A percentile compares a stretch with the other conserved stretches of the same genome.
Conservation (phyloP, 2,888 invertebrate species). For the Sphaerophoria taeniata region DNA sequence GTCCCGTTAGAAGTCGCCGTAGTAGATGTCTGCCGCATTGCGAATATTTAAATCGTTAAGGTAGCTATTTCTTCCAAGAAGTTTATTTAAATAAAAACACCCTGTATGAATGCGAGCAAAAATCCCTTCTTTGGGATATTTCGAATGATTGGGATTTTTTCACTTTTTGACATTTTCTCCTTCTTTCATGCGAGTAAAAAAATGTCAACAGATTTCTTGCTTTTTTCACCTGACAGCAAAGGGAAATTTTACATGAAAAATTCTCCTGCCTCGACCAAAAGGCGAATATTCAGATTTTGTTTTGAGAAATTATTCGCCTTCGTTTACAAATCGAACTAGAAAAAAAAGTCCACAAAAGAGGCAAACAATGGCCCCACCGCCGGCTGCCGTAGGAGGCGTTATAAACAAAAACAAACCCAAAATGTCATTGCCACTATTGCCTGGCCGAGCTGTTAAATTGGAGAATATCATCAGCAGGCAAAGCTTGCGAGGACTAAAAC, state of each 20-base stretch:
- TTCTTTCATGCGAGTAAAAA: slow-evolving; percentile 22
- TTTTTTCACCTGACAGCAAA: slow-evolving; percentile 59
- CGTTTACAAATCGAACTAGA: slow-evolving; percentile 60
- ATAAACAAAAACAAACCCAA: slow-evolving; percentile 72
- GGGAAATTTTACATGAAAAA: slow-evolving; percentile 71
- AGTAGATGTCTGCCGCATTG: too few relatives aligned
- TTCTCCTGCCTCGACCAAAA: slow-evolving; percentile 56
- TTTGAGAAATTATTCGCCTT: slow-evolving; percentile 71
- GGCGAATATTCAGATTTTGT: slow-evolving; percentile 65
- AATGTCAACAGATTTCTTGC: slow-evolving; percentile 29
- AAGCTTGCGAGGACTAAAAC: slow-evolving; percentile 86
- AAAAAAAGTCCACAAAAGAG: slow-evolving; percentile 42
- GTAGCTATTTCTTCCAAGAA: too few relatives aligned
- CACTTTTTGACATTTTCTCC: slow-evolving; percentile 60
- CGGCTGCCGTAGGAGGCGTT: slow-evolving; percentile 46
- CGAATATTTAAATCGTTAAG: too few relatives aligned
- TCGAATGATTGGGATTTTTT: slow-evolving; percentile 5
- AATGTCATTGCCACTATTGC: slow-evolving; percentile 50
- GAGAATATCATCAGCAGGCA: slow-evolving; percentile 49
- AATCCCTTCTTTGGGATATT: slow-evolving; percentile 29
- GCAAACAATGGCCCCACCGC: slow-evolving; percentile 62
- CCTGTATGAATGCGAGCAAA: slow-evolving; percentile 6
- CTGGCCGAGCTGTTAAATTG: slow-evolving; percentile 50
- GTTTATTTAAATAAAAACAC: background rate
- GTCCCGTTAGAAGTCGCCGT: too few relatives aligned